phyloP scores from a whole-genome alignment of 2,797 vertebrate genomes.

The Cryptoblepharus egeriae region DNA sequence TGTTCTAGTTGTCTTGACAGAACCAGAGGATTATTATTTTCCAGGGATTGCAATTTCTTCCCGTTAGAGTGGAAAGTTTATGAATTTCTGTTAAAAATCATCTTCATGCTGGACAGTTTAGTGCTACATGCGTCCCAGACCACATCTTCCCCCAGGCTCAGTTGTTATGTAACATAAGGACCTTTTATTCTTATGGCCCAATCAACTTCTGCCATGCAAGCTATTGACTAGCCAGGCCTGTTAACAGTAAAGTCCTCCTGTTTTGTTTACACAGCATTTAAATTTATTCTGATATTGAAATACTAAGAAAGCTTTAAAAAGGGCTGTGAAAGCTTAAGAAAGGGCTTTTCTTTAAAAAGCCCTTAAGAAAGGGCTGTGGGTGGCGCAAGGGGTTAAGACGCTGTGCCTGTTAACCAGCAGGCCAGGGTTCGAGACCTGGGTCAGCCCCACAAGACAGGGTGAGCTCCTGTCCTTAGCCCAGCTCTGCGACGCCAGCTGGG shows the following conservation, averaged over 20 bases:
- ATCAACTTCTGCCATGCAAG: neutral
- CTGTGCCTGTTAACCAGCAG: too few species aligned
- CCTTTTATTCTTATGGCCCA: neutral
- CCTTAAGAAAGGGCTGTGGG: too few species aligned
- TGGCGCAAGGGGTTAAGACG: too few species aligned
- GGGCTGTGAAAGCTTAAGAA: too few species aligned
- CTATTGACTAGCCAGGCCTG: neutral
- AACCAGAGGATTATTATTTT: neutral
- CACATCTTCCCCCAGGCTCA: neutral
- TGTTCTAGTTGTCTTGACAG: neutral
- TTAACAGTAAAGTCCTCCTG: neutral
- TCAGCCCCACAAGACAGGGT: too few species aligned
- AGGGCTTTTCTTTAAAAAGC: too few species aligned
- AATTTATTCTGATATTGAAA: neutral
- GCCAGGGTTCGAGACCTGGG: too few species aligned
- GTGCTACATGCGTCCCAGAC: neutral
- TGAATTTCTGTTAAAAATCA: neutral
- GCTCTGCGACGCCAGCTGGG: too few species aligned
- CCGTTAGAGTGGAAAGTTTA: neutral
- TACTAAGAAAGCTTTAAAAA: neutral
- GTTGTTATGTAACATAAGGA: constrained; percentile 7
- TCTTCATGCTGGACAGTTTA: neutral
- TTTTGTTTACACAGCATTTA: neutral
- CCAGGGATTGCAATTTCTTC: too few species aligned
- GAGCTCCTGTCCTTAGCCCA: too few species aligned